Evolutionary conservation across 2,797 vertebrate species (phyloP), one percentile per base, ranked within the genome.

Genomic region (Petrocephalus sullivani): DNA sequence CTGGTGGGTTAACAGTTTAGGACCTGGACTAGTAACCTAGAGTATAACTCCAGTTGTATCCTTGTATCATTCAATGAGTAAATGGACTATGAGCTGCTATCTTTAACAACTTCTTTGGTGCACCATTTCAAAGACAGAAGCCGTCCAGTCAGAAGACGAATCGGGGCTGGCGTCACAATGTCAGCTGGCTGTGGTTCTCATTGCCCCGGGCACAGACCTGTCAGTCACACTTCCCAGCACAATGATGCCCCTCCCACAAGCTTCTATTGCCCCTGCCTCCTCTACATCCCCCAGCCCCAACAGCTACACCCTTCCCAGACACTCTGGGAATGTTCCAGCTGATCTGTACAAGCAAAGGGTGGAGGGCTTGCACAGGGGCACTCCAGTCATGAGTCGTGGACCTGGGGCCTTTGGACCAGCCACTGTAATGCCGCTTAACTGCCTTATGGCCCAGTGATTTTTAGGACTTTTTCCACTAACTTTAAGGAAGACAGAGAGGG

Each of bases 271-370:
- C n/a, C 83, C 83, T 37, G 2, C 23, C 53, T 21, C 23, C 28
- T 53, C 54, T 37, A 51, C 81, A 83, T 0, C 51, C 84, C 84
- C 0, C 33, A 57, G 54, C 41, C 57, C 88, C 41, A 57, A 88
- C 67, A 41, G 19, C 21, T 10, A 61, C 86, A 60, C 78, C 86
- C 49, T 87, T 90, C 88, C 86, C 90, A 89, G 84, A 88, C 23
- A 88, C 60, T 10, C 85, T 90, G 53, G 46, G 89, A 89, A 92
- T 88, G 87, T 89, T 91, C 89, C 90, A 88, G 84, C 83, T 78
- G 87, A 46, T 23, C 82, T 64, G 78, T 41, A 89, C 4, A 56
- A 90, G 49, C 85, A 37, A 85, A 57, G 67, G 86, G 56, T 23
- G 10, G 19, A 2, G 37, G 46, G 8, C n/a, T 41, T 60, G 46